Base-by-base conservation (phyloP, 2,888 invertebrate genomes). In the Drosophila rellima region DNA sequence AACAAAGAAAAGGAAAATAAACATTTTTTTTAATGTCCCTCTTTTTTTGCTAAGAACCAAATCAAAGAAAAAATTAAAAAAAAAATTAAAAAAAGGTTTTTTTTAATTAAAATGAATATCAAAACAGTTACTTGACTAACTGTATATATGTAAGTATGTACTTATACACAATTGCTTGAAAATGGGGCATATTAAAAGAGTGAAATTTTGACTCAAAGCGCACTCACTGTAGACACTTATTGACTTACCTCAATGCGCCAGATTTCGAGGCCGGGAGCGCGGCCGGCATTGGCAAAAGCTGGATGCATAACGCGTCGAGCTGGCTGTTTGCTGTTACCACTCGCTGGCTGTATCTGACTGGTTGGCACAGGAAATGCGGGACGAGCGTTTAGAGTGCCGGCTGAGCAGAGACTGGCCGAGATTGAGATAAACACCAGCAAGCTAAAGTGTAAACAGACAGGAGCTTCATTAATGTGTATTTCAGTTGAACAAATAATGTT, bases 171-270 rank as follows among this genome's bases (percentile, higher is more conserved):
- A 5, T 15, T 47, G 20, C 11, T 20, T 4, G 3, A 31, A 33
- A 45, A 40, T 48, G 42, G 42, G 26, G 26, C 20, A 57, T 42
- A 23, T 57, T 29, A 11, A 33, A 59, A 64, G 52, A 64, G 52
- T 68, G 64, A 63, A 68, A 64, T 37, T 35, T 37, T 39, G 26
- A 48, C 23, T 29, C 4, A 2, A 11, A 37, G 8, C 13, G 29
- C n/a, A 26, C 13, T 13, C 0, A 3, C 13, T 13, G 33, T 13
- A 17, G 17, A 4, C 4, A 11, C 17, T 39, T 42, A 42, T 20
- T 20, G 20, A 75, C 93, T 93, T 91, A 96, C 97, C 94, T 97
- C 96, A 70, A 97, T 95, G 90, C 97, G 94, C 96, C 96, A 97
- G 81, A 96, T 94, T 92, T 96, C 95, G 0, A 96, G 82, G 0